Conservation (phyloP, 2,888 invertebrate genomes). For the Metalampra italica region DNA sequence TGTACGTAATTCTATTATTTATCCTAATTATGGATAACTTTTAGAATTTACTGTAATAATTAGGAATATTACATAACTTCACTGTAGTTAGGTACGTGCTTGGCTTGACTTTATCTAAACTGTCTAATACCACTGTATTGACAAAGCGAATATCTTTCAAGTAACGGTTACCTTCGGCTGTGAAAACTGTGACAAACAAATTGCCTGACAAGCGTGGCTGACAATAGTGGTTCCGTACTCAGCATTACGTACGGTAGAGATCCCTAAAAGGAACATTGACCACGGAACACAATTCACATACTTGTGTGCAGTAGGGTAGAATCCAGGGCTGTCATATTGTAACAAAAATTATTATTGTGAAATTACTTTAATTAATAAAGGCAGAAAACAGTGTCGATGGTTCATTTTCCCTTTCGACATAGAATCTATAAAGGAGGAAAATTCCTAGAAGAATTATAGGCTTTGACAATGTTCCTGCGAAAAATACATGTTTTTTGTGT, state of each 20-base stretch:
- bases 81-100: too few species aligned
- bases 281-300: conserved; percentile 21
- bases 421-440: too few species aligned
- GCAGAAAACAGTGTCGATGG: too few species aligned
- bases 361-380: too few species aligned
- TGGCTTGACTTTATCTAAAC: not conserved
- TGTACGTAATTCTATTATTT: too few species aligned
- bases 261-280: conserved; percentile 17
- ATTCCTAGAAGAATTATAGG: too few species aligned
- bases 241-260: not conserved
- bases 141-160: not conserved
- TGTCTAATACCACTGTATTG: not conserved
- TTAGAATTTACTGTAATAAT: not conserved
- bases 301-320: conserved; percentile 21
- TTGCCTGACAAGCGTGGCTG: conserved; percentile 1
- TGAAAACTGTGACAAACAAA: conserved; percentile 1
- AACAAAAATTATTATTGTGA: too few species aligned
- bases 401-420: too few species aligned
- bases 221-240: not conserved
- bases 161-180: not conserved
- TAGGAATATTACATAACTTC: not conserved
- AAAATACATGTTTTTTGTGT: too few species aligned
- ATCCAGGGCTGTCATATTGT: too few species aligned
- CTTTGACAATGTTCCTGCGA: too few species aligned
- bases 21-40: too few species aligned